Evolutionary conservation across 2,888 invertebrate genomes (phyloP).

Genomic region (Horisme vitalbata): DNA sequence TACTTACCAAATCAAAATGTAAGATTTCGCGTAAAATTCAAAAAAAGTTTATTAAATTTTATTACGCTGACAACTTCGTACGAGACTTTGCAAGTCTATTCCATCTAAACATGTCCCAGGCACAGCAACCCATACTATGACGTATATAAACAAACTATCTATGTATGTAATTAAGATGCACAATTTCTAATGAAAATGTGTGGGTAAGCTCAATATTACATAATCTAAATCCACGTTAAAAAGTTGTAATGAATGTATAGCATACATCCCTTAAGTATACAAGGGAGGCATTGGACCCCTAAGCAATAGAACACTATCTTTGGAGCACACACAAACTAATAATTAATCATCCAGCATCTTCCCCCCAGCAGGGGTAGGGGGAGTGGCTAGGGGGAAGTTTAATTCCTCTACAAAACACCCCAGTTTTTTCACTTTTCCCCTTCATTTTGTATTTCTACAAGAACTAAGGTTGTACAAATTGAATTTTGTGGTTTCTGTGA

Average conservation of each 20-base stretch:
- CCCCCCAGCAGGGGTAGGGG: slow-evolving; percentile 39
- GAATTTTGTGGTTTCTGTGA: slow-evolving; percentile 79
- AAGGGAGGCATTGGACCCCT: slow-evolving; percentile 33
- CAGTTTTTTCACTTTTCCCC: slow-evolving; percentile 63
- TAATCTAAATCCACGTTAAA: slow-evolving; percentile 8
- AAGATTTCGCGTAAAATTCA: no score
- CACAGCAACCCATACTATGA: no score
- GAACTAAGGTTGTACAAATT: slow-evolving; percentile 69
- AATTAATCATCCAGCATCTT: slow-evolving; percentile 81
- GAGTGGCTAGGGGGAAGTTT: slow-evolving; percentile 61
- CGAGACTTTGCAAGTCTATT: no score
- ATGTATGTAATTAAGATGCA: no score
- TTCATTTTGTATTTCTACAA: slow-evolving; percentile 76
- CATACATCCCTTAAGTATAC: slow-evolving; percentile 25
- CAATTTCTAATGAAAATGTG: no score
- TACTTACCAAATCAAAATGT: no score
- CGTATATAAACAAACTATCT: no score
- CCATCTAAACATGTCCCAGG: no score
- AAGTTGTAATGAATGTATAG: slow-evolving; percentile 44
- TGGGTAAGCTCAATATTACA: no score
- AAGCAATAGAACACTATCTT: slow-evolving; percentile 57
- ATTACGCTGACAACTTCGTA: no score
- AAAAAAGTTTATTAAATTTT: no score
- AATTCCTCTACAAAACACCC: slow-evolving; percentile 71
- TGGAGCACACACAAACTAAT: slow-evolving; percentile 80